A percentile compares a stretch with the other conserved stretches of the same genome.
phyloP scores from a whole-genome alignment of 2,888 invertebrate species.

The Operophtera brumata region DNA sequence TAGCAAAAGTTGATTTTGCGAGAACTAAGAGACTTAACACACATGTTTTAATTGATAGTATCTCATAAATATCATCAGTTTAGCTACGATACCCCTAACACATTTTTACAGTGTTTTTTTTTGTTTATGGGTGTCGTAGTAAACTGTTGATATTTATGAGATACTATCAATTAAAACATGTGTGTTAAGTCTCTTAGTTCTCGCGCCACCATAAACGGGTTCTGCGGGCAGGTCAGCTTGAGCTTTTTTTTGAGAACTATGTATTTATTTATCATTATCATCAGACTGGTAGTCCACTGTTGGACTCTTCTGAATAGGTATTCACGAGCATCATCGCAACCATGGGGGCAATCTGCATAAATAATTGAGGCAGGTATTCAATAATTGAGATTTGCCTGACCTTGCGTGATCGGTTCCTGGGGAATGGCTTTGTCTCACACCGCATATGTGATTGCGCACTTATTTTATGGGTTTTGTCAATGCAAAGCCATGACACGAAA shows the following conservation, averaged over 20 bases:
- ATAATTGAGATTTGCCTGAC: constrained; percentile 56
- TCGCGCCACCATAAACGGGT: too few relatives aligned
- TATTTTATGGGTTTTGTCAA: constrained; percentile 31
- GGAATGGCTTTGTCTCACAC: constrained; percentile 56
- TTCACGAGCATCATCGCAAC: constrained; percentile 28
- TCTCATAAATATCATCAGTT: too few relatives aligned
- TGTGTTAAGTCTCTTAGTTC: too few relatives aligned
- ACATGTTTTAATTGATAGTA: too few relatives aligned
- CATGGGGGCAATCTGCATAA: constrained; percentile 53
- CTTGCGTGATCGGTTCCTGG: constrained; percentile 68
- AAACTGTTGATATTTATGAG: too few relatives aligned
- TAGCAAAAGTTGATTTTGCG: too few relatives aligned
- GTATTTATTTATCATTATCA: background rate
- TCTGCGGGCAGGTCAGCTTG: too few relatives aligned
- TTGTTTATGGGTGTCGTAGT: too few relatives aligned
- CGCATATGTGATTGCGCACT: constrained; percentile 45
- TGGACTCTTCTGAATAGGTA: background rate
- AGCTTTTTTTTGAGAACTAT: background rate
- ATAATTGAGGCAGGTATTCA: constrained; percentile 47
- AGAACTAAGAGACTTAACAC: too few relatives aligned
- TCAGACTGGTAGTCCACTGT: background rate
- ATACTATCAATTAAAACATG: too few relatives aligned
- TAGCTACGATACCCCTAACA: too few relatives aligned
- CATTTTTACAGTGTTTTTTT: too few relatives aligned
- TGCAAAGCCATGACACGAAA: constrained; percentile 14